phyloP scores from a whole-genome alignment of 1,140 invertebrate species.

The Hylyphantes graminicola region DNA sequence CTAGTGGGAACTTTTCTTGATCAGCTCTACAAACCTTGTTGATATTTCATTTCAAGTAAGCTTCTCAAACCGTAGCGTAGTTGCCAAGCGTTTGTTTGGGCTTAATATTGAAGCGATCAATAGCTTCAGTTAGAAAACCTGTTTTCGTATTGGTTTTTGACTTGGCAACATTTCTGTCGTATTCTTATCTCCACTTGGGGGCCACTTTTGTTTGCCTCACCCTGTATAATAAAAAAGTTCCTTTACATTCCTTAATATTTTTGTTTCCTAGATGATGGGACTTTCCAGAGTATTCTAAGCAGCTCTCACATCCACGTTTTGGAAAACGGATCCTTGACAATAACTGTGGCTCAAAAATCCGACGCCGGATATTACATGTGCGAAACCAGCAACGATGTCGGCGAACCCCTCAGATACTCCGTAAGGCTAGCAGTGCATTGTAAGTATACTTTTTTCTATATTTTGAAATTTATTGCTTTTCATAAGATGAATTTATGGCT shows the following conservation, averaged over 20 bases:
- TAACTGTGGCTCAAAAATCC: slow-evolving; percentile 60
- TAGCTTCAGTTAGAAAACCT: too few relatives aligned
- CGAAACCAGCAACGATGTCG: slow-evolving; percentile 70
- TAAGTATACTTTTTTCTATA: slow-evolving; percentile 62
- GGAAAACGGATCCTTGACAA: slow-evolving; percentile 64
- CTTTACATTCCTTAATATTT: not conserved
- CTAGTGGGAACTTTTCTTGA: too few relatives aligned
- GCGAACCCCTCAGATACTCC: slow-evolving; percentile 69
- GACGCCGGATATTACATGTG: slow-evolving; percentile 70
- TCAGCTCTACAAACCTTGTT: too few relatives aligned
- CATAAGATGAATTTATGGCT: not conserved
- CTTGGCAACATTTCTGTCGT: too few relatives aligned
- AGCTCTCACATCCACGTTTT: slow-evolving; percentile 64
- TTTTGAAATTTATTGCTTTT: slow-evolving; percentile 5
- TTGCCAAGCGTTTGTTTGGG: too few relatives aligned
- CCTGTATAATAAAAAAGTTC: not conserved
- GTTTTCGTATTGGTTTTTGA: too few relatives aligned
- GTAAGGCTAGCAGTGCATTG: slow-evolving; percentile 70
- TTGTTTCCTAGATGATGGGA: slow-evolving; percentile 41
- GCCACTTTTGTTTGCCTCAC: too few relatives aligned
- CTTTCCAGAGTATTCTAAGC: slow-evolving; percentile 60
- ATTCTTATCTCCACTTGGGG: too few relatives aligned
- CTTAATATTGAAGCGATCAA: too few relatives aligned
- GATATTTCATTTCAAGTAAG: too few relatives aligned
- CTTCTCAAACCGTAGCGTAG: too few relatives aligned